Conservation (phyloP, 2,888 invertebrate species). For the Drosophila anomalipes region DNA sequence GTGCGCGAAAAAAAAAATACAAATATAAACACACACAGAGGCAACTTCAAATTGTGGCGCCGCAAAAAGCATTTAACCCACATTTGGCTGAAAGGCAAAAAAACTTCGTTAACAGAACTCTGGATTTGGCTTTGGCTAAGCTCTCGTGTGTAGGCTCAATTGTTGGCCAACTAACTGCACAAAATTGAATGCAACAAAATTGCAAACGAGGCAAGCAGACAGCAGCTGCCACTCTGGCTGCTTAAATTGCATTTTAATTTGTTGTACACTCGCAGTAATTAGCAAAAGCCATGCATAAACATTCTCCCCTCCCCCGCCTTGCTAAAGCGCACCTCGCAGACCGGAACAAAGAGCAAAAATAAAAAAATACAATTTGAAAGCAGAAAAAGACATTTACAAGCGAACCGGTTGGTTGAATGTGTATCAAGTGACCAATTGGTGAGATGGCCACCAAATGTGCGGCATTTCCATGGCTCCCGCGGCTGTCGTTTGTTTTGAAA, state of each 20-base stretch:
- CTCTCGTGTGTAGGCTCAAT: constrained; percentile 43
- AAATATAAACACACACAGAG: not conserved
- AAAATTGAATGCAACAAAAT: constrained; percentile 17
- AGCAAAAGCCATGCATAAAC: constrained; percentile 51
- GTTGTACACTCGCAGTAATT: constrained; percentile 66
- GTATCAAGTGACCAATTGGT: constrained; percentile 76
- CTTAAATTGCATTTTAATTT: constrained; percentile 75
- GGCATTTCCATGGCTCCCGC: constrained; percentile 75
- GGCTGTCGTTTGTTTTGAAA: constrained; percentile 68
- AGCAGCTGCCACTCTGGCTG: constrained; percentile 25
- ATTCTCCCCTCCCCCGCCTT: constrained; percentile 2
- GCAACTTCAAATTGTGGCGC: constrained; percentile 34
- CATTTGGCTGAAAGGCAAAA: constrained; percentile 60
- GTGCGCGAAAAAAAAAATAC: not conserved
- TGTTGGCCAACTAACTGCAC: constrained; percentile 35
- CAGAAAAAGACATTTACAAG: constrained; percentile 30
- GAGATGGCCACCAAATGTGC: constrained; percentile 48
- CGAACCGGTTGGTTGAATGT: constrained; percentile 53
- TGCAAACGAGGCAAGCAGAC: constrained; percentile 30
- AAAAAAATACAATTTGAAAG: not conserved
- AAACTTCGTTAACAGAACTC: constrained; percentile 65
- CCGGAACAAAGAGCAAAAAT: constrained; percentile 26
- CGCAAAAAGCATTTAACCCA: constrained; percentile 81
- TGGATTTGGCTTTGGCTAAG: constrained; percentile 38
- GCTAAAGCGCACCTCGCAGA: constrained; percentile 38